Conservation (phyloP, 2,888 invertebrate species). For the Coleophora flavipennella region DNA sequence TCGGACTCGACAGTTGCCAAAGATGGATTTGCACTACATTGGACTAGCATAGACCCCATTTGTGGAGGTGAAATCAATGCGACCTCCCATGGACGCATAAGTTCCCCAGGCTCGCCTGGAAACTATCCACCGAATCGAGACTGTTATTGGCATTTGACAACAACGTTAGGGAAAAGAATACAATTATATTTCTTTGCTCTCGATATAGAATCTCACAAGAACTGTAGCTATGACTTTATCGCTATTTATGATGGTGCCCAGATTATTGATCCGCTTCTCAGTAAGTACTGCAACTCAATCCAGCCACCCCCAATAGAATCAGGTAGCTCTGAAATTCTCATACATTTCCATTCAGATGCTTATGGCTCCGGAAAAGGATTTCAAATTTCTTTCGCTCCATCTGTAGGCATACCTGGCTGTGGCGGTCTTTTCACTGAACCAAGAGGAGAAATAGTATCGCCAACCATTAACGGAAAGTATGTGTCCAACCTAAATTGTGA, state of each 20-base stretch:
- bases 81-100: conserved; percentile 79
- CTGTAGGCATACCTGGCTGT: conserved; percentile 85
- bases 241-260: conserved; percentile 74
- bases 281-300: conserved; percentile 81
- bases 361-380: conserved; percentile 83
- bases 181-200: conserved; percentile 86
- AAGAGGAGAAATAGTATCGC: conserved; percentile 77
- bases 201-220: conserved; percentile 80
- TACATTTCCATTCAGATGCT: conserved; percentile 88
- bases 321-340: conserved; percentile 73
- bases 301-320: conserved; percentile 81
- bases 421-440: conserved; percentile 81
- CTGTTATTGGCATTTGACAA: conserved; percentile 84
- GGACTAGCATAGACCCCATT: conserved; percentile 80
- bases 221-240: conserved; percentile 84
- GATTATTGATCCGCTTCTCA: conserved; percentile 64
- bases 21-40: conserved; percentile 84
- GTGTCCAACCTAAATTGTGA: conserved; percentile 78
- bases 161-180: conserved; percentile 80
- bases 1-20: conserved; percentile 77
- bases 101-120: conserved; percentile 91
- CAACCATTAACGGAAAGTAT: conserved; percentile 71
- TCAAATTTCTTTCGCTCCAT: conserved; percentile 82
- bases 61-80: conserved; percentile 80
- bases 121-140: conserved; percentile 88